These are phyloP conservation scores for Helicoverpa zea DNA, from an alignment of 1,140 invertebrate species.

Conservation along the genomic window DNA sequence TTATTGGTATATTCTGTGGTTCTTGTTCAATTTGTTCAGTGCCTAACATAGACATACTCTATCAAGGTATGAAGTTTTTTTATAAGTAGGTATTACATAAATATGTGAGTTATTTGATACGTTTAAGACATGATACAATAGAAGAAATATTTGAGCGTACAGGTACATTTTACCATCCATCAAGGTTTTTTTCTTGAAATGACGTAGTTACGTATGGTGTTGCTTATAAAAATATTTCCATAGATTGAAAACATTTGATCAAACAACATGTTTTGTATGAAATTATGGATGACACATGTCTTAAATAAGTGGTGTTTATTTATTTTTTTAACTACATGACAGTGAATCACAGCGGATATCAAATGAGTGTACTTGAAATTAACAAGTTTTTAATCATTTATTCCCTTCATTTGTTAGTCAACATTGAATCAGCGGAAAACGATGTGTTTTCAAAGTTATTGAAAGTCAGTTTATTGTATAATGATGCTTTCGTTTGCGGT, in stretches of 20 bases:
- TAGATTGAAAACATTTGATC: constrained; percentile 6
- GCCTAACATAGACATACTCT: no score
- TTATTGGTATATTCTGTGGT: no score
- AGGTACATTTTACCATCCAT: neutral
- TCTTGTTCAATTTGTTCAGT: no score
- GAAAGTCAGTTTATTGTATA: no score
- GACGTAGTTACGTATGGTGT: neutral
- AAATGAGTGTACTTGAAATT: constrained; percentile 15
- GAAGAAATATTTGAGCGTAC: no score
- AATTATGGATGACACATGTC: constrained; percentile 14
- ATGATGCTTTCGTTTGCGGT: no score
- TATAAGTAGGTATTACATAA: no score
- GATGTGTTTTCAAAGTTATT: neutral
- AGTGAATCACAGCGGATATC: constrained; percentile 16
- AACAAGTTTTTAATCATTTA: constrained; percentile 17
- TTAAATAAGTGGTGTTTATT: constrained; percentile 20
- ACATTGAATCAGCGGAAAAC: neutral
- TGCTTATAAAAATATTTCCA: neutral
- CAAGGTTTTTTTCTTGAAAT: neutral
- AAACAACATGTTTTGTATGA: neutral
- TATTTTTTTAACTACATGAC: constrained; percentile 13
- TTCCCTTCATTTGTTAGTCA: neutral
- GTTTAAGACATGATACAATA: no score
- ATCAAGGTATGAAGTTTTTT: no score
- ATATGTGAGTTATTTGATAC: no score